Evolutionary conservation across 37 sponge, comb jelly and placozoan species (phyloP), one percentile per base, ranked within the genome.

Genomic region (Cliona cf. orientalis): DNA sequence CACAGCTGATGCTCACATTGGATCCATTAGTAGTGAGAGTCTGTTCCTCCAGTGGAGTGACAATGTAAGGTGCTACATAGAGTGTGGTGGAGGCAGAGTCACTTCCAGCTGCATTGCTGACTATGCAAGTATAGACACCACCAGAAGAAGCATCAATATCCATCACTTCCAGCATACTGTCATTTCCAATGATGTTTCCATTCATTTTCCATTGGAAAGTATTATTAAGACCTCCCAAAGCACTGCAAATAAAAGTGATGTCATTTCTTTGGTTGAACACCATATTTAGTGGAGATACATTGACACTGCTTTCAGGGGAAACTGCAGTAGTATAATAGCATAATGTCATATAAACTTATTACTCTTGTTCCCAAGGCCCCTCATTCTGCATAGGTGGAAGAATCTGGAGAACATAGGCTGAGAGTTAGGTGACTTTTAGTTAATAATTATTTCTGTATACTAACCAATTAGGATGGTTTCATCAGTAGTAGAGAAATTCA

Each of bases 51-150:
- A 46, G 71, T 42, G 42, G 71, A 71, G 45, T 19, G 46, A 42
- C n/a, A 26, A 71, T 26, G 71, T 71, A 71, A 44, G 71, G 71
- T 36, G n/a, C 3, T 29, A 71, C n/a, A 36, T 36, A 71, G 46
- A 71, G 38, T 36, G 29, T 56, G 36, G 38, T 53, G 2, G n/a
- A 38, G 23, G 36, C 39, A 7, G 39, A 29, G 58, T 53, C 58
- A 55, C 43, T 78, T 9, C 94, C 94, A 65, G 86, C 94, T 39
- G 39, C 79, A 78, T 93, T 93, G 41, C 42, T 70, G 26, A 80
- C 94, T 4, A 57, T 46, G 60, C 94, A 93, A 1, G 35, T 78
- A 63, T 93, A 90, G 6, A 19, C 61, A 21, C 94, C 94, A 3
- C 91, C 90, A 64, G 81, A 74, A 26, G 2, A 1, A 35, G 61